phyloP scores from a whole-genome alignment of 30 jellyfish, hydroid and myxozoan species.

The Nemopilema nomurai region DNA sequence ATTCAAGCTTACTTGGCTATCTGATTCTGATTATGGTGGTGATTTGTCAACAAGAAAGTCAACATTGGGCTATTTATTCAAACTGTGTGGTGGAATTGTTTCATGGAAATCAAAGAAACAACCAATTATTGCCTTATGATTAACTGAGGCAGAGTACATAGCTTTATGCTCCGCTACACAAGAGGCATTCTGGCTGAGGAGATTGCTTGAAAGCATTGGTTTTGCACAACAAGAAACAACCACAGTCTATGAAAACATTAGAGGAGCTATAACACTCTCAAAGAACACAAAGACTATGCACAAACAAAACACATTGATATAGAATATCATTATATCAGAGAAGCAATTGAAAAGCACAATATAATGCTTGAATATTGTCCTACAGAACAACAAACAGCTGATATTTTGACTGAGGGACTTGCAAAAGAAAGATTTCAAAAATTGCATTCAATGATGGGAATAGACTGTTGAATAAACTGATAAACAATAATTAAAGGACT shows the following conservation, averaged over 20 bases:
- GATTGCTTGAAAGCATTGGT: conserved; percentile 6
- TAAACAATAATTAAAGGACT: too few species aligned
- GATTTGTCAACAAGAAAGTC: conserved; percentile 19
- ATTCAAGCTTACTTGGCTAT: conserved; percentile 1
- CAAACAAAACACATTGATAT: conserved; percentile 29
- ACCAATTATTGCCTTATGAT: conserved; percentile 30
- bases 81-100: conserved; percentile 23
- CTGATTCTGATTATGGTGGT: conserved; percentile 52
- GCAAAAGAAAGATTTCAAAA: conserved; percentile 9
- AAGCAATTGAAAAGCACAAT: background rate
- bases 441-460: conserved; percentile 7
- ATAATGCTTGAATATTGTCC: conserved; percentile 10
- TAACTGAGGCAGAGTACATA: conserved; percentile 48
- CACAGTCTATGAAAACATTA: conserved; percentile 8
- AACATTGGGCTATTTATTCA: conserved; percentile 22
- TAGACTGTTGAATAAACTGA: too few species aligned
- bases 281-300: background rate
- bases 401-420: conserved; percentile 12
- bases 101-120: conserved; percentile 34
- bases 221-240: background rate
- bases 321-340: conserved; percentile 10
- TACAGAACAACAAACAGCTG: conserved; percentile 7
- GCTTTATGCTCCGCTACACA: conserved; percentile 42
- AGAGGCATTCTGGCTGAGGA: conserved; percentile 45
- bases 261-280: conserved; percentile 15